phyloP scores from a whole-genome alignment of 2,797 vertebrate genomes.

The Huso huso region DNA sequence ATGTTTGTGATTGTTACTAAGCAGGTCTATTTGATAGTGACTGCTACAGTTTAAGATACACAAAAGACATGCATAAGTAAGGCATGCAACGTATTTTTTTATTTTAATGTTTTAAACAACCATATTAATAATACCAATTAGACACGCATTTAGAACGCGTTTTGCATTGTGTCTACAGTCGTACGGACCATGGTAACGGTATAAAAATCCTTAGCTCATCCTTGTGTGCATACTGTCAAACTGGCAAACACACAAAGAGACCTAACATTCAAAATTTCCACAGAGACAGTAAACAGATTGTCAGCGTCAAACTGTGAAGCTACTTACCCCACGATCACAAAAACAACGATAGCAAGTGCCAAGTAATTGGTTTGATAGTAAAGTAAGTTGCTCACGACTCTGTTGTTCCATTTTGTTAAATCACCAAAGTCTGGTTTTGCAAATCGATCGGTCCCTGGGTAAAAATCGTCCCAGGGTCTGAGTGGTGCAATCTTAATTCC shows the following conservation, averaged over 20 bases:
- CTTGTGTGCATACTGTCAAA: no score
- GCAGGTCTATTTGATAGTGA: no score
- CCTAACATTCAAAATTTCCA: not conserved
- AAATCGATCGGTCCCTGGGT: constrained; percentile 75
- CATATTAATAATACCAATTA: not conserved
- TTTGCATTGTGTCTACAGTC: not conserved
- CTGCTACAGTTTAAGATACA: no score
- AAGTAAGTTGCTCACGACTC: constrained; percentile 85
- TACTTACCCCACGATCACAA: constrained; percentile 82
- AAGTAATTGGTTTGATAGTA: constrained; percentile 95
- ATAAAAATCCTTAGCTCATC: not conserved
- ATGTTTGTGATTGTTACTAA: no score
- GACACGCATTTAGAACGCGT: not conserved
- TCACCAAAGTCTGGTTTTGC: constrained; percentile 72
- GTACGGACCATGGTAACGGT: not conserved
- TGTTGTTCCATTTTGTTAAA: constrained; percentile 83
- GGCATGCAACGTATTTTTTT: no score
- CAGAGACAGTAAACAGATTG: not conserved
- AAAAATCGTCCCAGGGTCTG: constrained; percentile 81
- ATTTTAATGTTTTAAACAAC: no score
- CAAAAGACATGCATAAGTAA: no score
- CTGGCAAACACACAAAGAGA: not conserved
- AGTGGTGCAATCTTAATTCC: constrained; percentile 69
- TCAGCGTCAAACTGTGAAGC: constrained; percentile 1
- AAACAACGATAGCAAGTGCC: constrained; percentile 58